A percentile compares a stretch with the other conserved stretches of the same genome.
Evolutionary conservation across 2,113 vertebrate species (phyloP).

Genomic region (Microcebus ravelobensis): DNA sequence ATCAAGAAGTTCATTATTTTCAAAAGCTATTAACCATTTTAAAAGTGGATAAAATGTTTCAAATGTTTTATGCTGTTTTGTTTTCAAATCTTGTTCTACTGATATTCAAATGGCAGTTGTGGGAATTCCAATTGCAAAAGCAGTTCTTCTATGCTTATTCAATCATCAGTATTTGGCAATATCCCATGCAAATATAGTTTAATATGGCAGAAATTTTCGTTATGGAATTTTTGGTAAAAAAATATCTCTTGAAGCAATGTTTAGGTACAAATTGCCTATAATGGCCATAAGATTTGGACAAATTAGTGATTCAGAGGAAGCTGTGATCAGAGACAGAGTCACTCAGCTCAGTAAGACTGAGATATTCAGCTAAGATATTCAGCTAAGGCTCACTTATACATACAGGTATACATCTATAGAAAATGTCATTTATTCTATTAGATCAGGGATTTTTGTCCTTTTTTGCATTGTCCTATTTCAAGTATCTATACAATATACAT

Average conservation of each 20-base stretch:
- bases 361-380: too few relatives aligned
- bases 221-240: background rate
- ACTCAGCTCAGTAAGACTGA: background rate
- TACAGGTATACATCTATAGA: too few relatives aligned
- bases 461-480: background rate
- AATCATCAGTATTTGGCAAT: background rate
- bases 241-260: background rate
- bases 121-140: background rate
- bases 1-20: background rate
- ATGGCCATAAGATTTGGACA: background rate
- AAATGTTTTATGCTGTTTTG: background rate
- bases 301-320: background rate
- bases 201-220: background rate
- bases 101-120: background rate
- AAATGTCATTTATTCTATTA: background rate
- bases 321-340: background rate
- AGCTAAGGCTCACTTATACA: background rate
- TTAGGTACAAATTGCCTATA: background rate
- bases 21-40: background rate
- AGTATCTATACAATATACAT: background rate
- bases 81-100: background rate
- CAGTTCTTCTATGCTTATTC: background rate
- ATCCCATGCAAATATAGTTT: background rate
- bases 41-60: background rate
- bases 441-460: background rate